Conservation (phyloP, 2,797 vertebrate genomes). For the Pipistrellus pygmaeus region DNA sequence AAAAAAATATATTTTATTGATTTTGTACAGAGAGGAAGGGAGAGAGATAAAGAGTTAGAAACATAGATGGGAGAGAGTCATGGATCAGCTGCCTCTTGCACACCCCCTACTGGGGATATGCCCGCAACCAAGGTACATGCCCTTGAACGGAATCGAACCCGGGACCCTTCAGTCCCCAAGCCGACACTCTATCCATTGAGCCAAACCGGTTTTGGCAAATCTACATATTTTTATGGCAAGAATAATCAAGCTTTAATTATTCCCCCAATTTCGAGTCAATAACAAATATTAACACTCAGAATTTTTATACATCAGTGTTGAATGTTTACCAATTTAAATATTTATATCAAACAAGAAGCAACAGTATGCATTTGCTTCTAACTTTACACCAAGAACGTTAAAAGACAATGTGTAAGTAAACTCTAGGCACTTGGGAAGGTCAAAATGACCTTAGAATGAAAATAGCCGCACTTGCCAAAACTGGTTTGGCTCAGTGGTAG, state of each 20-base stretch:
- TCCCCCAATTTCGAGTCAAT: neutral
- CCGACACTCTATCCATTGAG: no score
- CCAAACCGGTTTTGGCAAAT: no score
- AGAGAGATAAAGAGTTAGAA: no score
- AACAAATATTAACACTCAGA: neutral
- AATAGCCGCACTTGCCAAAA: neutral
- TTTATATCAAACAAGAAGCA: neutral
- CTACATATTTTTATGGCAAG: neutral
- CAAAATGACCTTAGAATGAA: constrained; percentile 44
- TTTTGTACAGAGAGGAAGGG: no score
- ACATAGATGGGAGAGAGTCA: no score
- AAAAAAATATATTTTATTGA: neutral
- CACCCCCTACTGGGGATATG: no score
- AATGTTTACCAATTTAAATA: neutral
- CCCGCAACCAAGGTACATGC: no score
- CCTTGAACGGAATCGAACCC: no score
- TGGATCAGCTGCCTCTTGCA: no score
- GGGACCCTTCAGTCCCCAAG: no score
- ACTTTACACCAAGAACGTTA: neutral
- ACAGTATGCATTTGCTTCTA: neutral
- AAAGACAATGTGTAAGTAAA: neutral
- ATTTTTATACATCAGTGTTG: neutral
- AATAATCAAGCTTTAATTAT: constrained; percentile 12
- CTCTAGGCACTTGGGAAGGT: neutral
- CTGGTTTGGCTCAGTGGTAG: no score